phyloP scores from a whole-genome alignment of 1,140 invertebrate species.

The Ips nitidus region DNA sequence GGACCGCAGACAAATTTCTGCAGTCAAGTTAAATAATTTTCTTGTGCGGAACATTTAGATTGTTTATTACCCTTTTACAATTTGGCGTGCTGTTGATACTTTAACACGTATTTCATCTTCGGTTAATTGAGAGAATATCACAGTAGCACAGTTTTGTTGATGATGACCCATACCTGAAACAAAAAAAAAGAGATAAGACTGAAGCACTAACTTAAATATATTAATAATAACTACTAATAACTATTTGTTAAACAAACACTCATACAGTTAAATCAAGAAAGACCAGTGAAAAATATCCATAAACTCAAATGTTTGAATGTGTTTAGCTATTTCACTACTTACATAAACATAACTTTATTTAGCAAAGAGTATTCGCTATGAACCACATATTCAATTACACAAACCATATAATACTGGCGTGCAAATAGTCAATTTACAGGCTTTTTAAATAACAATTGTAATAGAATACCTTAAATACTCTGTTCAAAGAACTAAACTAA shows the following conservation, averaged over 20 bases:
- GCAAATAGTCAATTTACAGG: too few species aligned
- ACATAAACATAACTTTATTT: slow-evolving; percentile 1
- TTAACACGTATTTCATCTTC: slow-evolving; percentile 1
- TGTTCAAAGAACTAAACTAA: too few species aligned
- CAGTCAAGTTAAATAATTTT: slow-evolving; percentile 18
- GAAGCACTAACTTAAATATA: too few species aligned
- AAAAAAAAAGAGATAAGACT: background rate
- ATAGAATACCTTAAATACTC: too few species aligned
- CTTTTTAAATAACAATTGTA: too few species aligned
- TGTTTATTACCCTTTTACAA: slow-evolving; percentile 16
- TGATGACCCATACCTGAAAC: background rate
- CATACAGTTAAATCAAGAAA: background rate
- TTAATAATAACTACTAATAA: too few species aligned
- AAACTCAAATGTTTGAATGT: background rate
- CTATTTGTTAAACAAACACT: too few species aligned
- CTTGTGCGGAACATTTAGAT: slow-evolving; percentile 3
- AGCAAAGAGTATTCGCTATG: background rate
- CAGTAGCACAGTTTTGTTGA: too few species aligned
- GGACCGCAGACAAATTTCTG: slow-evolving; percentile 8
- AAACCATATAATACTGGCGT: background rate
- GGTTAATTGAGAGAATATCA: too few species aligned
- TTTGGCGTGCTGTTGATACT: slow-evolving; percentile 1
- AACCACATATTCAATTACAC: background rate
- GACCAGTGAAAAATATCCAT: background rate
- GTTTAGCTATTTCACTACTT: background rate